Percentiles rank a stretch among this genome's conserved stretches.
These are phyloP conservation scores for Tetheella fluctuosa DNA, from an alignment of 2,888 invertebrate genomes.

Conservation along the genomic window DNA sequence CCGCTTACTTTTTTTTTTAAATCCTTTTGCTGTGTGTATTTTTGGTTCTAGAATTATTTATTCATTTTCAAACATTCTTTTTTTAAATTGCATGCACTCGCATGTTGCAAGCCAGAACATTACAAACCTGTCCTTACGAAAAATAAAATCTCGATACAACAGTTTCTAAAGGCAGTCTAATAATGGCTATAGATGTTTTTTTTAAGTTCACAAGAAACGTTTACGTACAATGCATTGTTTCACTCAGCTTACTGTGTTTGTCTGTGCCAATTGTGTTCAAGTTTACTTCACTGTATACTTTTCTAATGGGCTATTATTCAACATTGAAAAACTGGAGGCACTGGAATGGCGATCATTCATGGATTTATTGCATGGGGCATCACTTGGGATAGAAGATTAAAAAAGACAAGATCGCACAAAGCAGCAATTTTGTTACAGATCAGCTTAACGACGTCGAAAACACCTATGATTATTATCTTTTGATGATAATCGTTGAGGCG, in stretches of 20 bases:
- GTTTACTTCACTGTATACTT: constrained; percentile 47
- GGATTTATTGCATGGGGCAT: constrained; percentile 66
- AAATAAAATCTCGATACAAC: constrained; percentile 22
- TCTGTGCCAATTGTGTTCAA: constrained; percentile 44
- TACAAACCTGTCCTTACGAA: constrained; percentile 59
- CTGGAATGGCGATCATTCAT: constrained; percentile 57
- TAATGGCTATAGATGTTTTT: constrained; percentile 33
- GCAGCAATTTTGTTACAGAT: constrained; percentile 82
- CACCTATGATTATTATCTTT: constrained; percentile 84
- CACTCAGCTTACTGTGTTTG: constrained; percentile 68
- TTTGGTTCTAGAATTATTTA: constrained; percentile 56
- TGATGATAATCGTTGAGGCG: constrained; percentile 82
- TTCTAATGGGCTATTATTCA: constrained; percentile 40
- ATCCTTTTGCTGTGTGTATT: constrained; percentile 32
- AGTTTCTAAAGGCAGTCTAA: constrained; percentile 55
- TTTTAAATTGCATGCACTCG: constrained; percentile 52
- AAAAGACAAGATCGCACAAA: constrained; percentile 78
- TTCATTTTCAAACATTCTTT: constrained; percentile 25
- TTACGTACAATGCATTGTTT: constrained; percentile 42
- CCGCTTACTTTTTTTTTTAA: constrained; percentile 17
- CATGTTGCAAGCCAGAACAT: constrained; percentile 45
- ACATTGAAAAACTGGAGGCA: constrained; percentile 52
- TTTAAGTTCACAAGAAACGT: constrained; percentile 24
- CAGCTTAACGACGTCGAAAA: constrained; percentile 84
- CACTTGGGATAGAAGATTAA: constrained; percentile 55